phyloP scores from a whole-genome alignment of 1,140 invertebrate genomes.

The Psix sp. region DNA sequence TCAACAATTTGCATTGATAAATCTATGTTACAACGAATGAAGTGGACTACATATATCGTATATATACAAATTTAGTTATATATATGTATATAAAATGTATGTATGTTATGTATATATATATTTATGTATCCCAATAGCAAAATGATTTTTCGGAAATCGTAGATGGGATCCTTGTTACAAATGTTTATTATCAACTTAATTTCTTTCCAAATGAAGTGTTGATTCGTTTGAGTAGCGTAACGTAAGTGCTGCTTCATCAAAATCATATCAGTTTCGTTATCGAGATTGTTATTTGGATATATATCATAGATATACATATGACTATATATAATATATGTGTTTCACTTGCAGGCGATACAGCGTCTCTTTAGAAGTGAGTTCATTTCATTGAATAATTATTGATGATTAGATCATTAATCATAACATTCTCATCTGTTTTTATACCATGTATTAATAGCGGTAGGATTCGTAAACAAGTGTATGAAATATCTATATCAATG shows the following conservation, averaged over 20 bases:
- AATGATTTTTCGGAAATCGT: too few species aligned
- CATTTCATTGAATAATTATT: slow-evolving; percentile 33
- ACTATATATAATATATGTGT: slow-evolving; percentile 51
- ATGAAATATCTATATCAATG: slow-evolving; percentile 49
- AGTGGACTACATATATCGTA: slow-evolving; percentile 54
- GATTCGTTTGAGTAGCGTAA: not conserved
- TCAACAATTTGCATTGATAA: slow-evolving; percentile 27
- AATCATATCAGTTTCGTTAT: too few species aligned
- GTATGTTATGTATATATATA: slow-evolving; percentile 37
- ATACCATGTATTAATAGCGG: slow-evolving; percentile 46
- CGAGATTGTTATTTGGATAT: slow-evolving; percentile 41
- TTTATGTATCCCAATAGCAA: slow-evolving; percentile 39
- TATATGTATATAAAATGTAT: slow-evolving; percentile 34
- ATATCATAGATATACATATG: slow-evolving; percentile 36
- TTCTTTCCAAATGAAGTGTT: not conserved
- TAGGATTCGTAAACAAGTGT: slow-evolving; percentile 42
- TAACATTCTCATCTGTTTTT: slow-evolving; percentile 50
- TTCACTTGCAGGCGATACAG: slow-evolving; percentile 31
- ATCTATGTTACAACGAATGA: slow-evolving; percentile 54
- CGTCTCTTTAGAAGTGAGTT: slow-evolving; percentile 29
- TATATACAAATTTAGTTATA: slow-evolving; percentile 28
- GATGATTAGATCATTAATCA: slow-evolving; percentile 37
- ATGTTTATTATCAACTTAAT: not conserved
- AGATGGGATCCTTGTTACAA: too few species aligned
- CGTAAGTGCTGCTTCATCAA: too few species aligned